Conservation (phyloP, 2,888 invertebrate genomes). For the Baccha elongata region DNA sequence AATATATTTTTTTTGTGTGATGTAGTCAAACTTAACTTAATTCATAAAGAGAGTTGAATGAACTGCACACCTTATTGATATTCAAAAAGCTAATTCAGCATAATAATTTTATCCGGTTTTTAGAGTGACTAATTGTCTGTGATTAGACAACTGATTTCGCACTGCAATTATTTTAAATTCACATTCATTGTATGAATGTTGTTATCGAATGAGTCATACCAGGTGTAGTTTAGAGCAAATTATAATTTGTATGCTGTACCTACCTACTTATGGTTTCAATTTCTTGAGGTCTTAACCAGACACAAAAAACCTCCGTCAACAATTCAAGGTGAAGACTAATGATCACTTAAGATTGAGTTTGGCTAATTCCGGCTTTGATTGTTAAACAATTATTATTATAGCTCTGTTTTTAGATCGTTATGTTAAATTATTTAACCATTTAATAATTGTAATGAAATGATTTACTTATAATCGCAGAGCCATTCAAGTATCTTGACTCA, state of each 20-base stretch:
- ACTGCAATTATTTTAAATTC: constrained; percentile 44
- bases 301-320: not conserved
- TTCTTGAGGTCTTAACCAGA: not conserved
- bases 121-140: constrained; percentile 58
- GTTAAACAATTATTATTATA: not conserved
- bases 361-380: constrained; percentile 44
- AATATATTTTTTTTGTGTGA: not conserved
- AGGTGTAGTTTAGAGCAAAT: constrained; percentile 20
- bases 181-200: constrained; percentile 6
- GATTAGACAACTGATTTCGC: constrained; percentile 17
- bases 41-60: constrained; percentile 68
- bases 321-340: constrained; percentile 41
- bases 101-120: constrained; percentile 48
- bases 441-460: no score
- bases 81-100: not conserved
- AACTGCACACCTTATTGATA: not conserved
- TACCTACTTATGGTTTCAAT: constrained; percentile 21
- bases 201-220: constrained; percentile 42
- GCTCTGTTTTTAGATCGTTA: not conserved
- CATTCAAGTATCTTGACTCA: no score
- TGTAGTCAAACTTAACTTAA: no score
- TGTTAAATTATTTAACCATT: not conserved
- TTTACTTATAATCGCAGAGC: no score
- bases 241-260: constrained; percentile 32
- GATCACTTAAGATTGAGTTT: constrained; percentile 9